A percentile compares a stretch with the other conserved stretches of the same genome.
Evolutionary conservation across 2,113 vertebrate species (phyloP).

Genomic region (Paratilapia polleni): DNA sequence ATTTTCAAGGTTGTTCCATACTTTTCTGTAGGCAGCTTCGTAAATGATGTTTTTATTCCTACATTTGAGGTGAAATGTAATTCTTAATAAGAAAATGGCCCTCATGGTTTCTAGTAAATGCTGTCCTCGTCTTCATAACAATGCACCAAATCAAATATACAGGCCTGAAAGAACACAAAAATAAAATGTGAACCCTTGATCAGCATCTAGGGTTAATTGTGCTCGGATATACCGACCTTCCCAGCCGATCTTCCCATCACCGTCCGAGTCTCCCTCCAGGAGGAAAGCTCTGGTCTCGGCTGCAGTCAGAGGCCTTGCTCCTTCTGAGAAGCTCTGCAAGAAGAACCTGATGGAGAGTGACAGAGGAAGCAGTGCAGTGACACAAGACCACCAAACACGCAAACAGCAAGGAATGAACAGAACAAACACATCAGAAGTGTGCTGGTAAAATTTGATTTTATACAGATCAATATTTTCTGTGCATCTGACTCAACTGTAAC

Average conservation of each 20-base stretch:
- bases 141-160: background rate
- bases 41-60: too few relatives aligned
- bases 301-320: constrained; percentile 69
- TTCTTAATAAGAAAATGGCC: too few relatives aligned
- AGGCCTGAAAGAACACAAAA: background rate
- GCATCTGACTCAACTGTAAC: constrained; percentile 73
- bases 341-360: constrained; percentile 62
- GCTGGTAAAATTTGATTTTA: background rate
- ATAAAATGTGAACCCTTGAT: background rate
- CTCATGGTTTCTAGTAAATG: too few relatives aligned
- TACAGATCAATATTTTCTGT: background rate
- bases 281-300: constrained; percentile 78
- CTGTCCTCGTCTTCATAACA: too few relatives aligned
- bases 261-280: constrained; percentile 73
- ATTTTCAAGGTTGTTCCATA: background rate
- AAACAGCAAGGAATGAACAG: background rate
- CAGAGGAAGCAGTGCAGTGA: background rate
- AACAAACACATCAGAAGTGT: background rate
- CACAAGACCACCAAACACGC: background rate
- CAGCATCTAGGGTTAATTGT: too few relatives aligned
- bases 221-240: constrained; percentile 63
- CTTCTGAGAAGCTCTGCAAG: constrained; percentile 78
- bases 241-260: constrained; percentile 78
- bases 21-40: background rate
- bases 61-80: too few relatives aligned